A percentile compares a stretch with the other conserved stretches of the same genome.
Evolutionary conservation across 2,888 invertebrate genomes (phyloP).

Genomic region (Ectemnius lituratus): DNA sequence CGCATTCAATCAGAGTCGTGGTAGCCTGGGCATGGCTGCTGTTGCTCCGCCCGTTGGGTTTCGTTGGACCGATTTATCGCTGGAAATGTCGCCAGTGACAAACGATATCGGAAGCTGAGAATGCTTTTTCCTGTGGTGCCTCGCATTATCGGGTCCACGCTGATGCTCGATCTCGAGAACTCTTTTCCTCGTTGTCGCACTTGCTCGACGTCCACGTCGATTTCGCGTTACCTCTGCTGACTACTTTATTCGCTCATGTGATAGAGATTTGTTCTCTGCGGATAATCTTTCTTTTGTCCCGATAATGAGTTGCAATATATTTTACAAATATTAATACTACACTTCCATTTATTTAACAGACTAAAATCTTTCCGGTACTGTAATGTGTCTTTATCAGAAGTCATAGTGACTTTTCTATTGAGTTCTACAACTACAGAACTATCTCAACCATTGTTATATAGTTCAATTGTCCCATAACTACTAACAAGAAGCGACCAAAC

Average conservation of each 20-base stretch:
- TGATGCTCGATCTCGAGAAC: conserved; percentile 30
- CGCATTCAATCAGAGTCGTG: conserved; percentile 30
- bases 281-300: too few species aligned
- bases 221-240: conserved; percentile 23
- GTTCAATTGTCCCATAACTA: too few species aligned
- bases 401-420: too few species aligned
- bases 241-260: conserved; percentile 13
- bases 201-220: conserved; percentile 16
- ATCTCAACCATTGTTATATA: too few species aligned
- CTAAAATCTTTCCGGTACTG: too few species aligned
- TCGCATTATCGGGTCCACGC: conserved; percentile 31
- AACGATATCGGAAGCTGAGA: conserved; percentile 54
- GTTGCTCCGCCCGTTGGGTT: conserved; percentile 27
- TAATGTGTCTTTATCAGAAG: too few species aligned
- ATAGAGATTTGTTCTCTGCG: conserved; percentile 2
- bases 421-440: too few species aligned
- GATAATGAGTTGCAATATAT: background rate
- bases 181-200: conserved; percentile 22
- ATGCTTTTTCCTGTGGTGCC: conserved; percentile 23
- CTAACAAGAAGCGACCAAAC: too few species aligned
- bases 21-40: conserved; percentile 13
- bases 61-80: conserved; percentile 54
- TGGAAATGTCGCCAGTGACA: conserved; percentile 49
- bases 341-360: too few species aligned
- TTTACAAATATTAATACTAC: too few species aligned